Base-by-base conservation (phyloP, 1,140 invertebrate species). In the Brachionus paranguensis region DNA sequence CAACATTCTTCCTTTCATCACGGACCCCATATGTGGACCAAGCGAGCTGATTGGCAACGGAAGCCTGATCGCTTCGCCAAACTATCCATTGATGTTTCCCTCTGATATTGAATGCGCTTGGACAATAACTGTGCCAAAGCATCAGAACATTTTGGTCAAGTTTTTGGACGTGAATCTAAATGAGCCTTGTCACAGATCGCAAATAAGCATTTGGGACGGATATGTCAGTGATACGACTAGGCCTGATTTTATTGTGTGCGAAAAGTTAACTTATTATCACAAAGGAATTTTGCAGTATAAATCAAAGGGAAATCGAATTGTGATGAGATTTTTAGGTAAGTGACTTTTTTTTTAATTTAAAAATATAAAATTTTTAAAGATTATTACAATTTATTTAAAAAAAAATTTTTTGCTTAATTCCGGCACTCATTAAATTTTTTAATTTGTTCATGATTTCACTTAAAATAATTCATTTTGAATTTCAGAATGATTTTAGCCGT, bases 151-250 rank as follows among this genome's bases (percentile, higher is more conserved):
- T 14, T 14, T 81, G 20, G 29, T 81, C 41, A 81, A 81, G 53
- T 81, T 81, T 41, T 45, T 81, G 20, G 78, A 81, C 33, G 53
- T 81, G 14, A 81, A 81, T 81, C 33, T 81, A 64, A 81, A 81
- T 20, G 29, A 81, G 43, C 50, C 50, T 1, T 81, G 78, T 45
- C 37, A 41, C 20, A 43, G 43, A 11, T 64, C 53, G 8, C 64
- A 64, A 41, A 29, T 81, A 24, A 20, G 20, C 78, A 64, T 81
- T 43, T 81, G 78, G 78, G 78, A 81, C 41, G 78, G 78, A 5
- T 81, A 81, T 68, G 78, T 81, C 6, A 45, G 17, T 68, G 64
- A 81, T 64, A 29, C 29, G 11, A 45, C 50, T 7, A 68, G 60
- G 17, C 78, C 78, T 11, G 78, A 81, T 81, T 68, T 64, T 43